Evolutionary conservation across 2,888 invertebrate species (phyloP), one percentile per base, ranked within the genome.

Genomic region (Digitonthophagus gazella): DNA sequence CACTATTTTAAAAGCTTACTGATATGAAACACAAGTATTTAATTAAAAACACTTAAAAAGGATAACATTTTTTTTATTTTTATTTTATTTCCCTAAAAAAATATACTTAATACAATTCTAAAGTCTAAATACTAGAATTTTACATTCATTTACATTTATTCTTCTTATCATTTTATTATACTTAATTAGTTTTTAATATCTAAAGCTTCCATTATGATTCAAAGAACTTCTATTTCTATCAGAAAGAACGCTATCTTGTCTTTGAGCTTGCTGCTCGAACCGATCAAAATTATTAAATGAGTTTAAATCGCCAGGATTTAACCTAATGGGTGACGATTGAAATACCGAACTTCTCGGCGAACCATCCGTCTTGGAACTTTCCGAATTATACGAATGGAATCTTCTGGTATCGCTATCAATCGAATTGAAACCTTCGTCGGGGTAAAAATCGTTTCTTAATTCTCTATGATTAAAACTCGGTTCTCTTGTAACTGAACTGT

Each of bases 241-340:
- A 6, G 63, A 64, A n/a, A 55, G 3, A 28, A 67, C 22, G 15
- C 70, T 67, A 2, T 67, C 69, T 2, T 54, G 15, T n/a, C 69
- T 16, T 22, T 69, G 20, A 8, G 63, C 19, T 22, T 14, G 15
- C 14, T 44, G 44, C 5, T 69, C 67, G 54, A 44, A 44, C 57
- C 67, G 55, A 28, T 70, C 70, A 6, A 67, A 16, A 57, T 67
- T 61, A 15, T 54, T 67, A 18, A 70, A 67, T n/a, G 70, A 65
- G 56, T 66, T 28, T 18, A 67, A 67, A n/a, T 70, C 67, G 18
- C 65, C 44, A 4, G 68, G 44, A 16, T 58, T 67, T 55, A 70
- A 61, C 28, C 16, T 70, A 11, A 67, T 4, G 4, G 67, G 65
- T 18, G 58, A 65, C 44, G 65, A 58, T n/a, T 68, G 65, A 11